Evolutionary conservation across 2,888 invertebrate species (phyloP).

Genomic region (Schizotus pectinicornis): DNA sequence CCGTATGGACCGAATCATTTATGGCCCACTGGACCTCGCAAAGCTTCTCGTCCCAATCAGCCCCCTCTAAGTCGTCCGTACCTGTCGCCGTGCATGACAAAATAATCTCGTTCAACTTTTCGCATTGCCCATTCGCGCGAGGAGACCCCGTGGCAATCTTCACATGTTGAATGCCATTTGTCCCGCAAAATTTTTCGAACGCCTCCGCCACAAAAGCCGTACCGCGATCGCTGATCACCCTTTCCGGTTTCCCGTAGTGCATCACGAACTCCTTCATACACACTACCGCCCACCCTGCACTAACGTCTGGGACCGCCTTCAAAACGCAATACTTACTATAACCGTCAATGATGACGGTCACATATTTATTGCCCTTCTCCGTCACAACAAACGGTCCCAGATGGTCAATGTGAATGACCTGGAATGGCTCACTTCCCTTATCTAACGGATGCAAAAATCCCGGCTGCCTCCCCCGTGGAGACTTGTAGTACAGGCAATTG

Average conservation of each 20-base stretch:
- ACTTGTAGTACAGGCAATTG: too few species aligned
- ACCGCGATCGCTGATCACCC: conserved; percentile 30
- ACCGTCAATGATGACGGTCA: conserved; percentile 39
- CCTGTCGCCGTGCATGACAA: conserved; percentile 4
- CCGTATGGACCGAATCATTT: conserved; percentile 35
- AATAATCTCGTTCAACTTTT: conserved; percentile 16
- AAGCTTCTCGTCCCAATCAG: conserved; percentile 40
- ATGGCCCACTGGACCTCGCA: conserved; percentile 37
- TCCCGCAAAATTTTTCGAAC: conserved; percentile 24
- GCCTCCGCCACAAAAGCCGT: conserved; percentile 26
- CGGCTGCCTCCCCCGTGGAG: too few species aligned
- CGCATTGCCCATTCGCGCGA: conserved; percentile 24
- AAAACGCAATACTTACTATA: conserved; percentile 43
- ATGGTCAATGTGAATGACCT: too few species aligned
- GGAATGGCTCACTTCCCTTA: too few species aligned
- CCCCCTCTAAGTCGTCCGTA: conserved; percentile 26
- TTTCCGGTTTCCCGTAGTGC: conserved; percentile 36
- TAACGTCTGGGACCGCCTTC: conserved; percentile 35
- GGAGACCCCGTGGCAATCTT: conserved; percentile 26
- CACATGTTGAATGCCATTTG: conserved; percentile 24
- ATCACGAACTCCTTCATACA: conserved; percentile 29
- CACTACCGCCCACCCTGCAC: conserved; percentile 26
- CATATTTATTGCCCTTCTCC: conserved; percentile 34
- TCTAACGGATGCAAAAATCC: too few species aligned
- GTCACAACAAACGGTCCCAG: conserved; percentile 41